A percentile compares a stretch with the other conserved stretches of the same genome.
Evolutionary conservation across 2,113 vertebrate genomes (phyloP).

Genomic region (Sylvia atricapilla): DNA sequence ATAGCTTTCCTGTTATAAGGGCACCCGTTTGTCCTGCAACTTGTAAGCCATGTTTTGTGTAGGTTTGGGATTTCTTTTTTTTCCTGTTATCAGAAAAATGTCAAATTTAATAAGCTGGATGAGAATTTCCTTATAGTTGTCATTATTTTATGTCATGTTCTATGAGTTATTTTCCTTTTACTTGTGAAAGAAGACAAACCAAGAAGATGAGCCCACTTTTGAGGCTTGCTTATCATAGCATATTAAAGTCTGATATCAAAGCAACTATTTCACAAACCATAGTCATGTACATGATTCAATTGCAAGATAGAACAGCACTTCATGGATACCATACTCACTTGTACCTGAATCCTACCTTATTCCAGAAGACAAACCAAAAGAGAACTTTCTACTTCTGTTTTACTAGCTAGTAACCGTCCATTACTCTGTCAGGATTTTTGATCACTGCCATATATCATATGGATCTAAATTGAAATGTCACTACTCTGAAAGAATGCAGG

Average conservation of each 20-base stretch:
- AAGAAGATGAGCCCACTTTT: not conserved
- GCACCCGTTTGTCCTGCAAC: not conserved
- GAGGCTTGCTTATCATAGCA: not conserved
- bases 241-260: not conserved
- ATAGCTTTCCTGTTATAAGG: not conserved
- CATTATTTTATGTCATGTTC: not conserved
- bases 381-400: not conserved
- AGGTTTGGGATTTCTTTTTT: not conserved
- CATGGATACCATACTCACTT: not conserved
- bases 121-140: not conserved
- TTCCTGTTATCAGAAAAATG: not conserved
- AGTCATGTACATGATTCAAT: not conserved
- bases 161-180: not conserved
- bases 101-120: not conserved
- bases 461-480: not conserved
- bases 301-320: not conserved
- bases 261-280: not conserved
- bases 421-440: not conserved
- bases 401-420: not conserved
- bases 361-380: not conserved
- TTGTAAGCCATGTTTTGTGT: not conserved
- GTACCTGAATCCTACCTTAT: not conserved
- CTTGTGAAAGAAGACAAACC: not conserved
- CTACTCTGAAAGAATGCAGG: not conserved
- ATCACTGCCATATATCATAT: not conserved